These are phyloP conservation scores for Ischnus inquisitorius DNA, from an alignment of 2,888 invertebrate species.

Conservation along the genomic window DNA sequence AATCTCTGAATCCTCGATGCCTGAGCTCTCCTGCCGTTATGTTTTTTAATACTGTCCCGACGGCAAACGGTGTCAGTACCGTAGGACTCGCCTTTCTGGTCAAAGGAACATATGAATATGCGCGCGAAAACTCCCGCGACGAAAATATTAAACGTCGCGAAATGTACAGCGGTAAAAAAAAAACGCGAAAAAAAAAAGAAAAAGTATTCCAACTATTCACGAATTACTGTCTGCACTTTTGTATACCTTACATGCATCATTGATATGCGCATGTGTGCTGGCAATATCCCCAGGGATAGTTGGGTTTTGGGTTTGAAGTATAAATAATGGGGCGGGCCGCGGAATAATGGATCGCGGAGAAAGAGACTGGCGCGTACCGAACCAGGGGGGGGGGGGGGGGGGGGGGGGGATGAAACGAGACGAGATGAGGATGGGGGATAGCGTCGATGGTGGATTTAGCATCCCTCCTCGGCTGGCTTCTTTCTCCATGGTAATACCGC, in stretches of 20 bases:
- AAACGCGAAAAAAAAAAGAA: not conserved
- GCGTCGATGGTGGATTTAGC: conserved; percentile 42
- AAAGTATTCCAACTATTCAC: not conserved
- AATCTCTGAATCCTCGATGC: not conserved
- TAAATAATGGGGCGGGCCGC: conserved; percentile 76
- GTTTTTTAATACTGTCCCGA: not conserved
- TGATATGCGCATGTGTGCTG: conserved; percentile 41
- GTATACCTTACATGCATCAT: not conserved
- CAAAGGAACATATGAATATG: conserved; percentile 15
- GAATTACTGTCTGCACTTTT: conserved; percentile 7
- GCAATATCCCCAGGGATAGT: conserved; percentile 14
- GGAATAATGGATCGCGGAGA: conserved; percentile 74
- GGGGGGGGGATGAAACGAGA: conserved; percentile 56
- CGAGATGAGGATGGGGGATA: conserved; percentile 25
- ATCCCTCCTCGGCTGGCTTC: conserved; percentile 21
- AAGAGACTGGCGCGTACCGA: conserved; percentile 21
- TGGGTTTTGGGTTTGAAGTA: conserved; percentile 73
- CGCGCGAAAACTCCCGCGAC: not conserved
- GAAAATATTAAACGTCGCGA: not conserved
- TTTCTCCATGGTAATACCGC: conserved; percentile 65
- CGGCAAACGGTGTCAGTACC: not conserved
- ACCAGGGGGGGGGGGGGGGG: too few relatives aligned
- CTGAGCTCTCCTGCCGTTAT: not conserved
- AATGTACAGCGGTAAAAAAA: conserved; percentile 10
- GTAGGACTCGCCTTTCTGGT: not conserved